Conservation (phyloP, 2,888 invertebrate species). For the Stenchaetothrips biformis region DNA sequence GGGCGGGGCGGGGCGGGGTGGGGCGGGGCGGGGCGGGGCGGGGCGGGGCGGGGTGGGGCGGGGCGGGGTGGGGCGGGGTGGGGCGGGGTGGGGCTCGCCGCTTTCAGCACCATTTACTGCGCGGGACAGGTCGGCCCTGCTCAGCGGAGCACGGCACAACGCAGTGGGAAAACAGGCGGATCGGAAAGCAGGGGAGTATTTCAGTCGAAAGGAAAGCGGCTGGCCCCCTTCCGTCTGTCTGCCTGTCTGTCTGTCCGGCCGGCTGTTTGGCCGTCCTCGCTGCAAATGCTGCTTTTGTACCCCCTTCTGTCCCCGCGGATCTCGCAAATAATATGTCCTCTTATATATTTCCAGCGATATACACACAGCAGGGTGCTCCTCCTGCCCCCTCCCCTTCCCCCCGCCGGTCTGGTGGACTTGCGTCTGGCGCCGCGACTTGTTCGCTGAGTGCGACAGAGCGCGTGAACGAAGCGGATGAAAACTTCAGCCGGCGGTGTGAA, state of each 20-base stretch:
- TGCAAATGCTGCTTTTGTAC: neutral
- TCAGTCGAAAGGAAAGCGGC: neutral
- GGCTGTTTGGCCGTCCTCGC: too few species aligned
- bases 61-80: too few species aligned
- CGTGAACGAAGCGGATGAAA: too few species aligned
- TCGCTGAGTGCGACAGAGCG: too few species aligned
- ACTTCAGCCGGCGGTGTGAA: too few species aligned
- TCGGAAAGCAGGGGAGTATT: neutral
- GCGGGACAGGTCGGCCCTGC: neutral
- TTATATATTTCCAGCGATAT: neutral
- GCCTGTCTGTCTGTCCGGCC: too few species aligned
- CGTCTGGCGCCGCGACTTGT: too few species aligned
- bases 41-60: too few species aligned
- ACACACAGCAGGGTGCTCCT: neutral
- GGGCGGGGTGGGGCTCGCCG: neutral
- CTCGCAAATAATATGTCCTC: neutral
- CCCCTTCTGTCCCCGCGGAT: neutral
- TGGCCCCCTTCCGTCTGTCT: too few species aligned
- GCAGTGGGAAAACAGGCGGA: neutral
- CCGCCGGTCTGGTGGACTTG: neutral
- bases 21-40: neutral
- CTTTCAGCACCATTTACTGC: slow-evolving; percentile 15
- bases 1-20: too few species aligned
- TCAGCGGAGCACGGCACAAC: neutral
- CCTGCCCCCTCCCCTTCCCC: neutral